Evolutionary conservation across 2,888 invertebrate genomes (phyloP).

Genomic region (Chalcis sispes): DNA sequence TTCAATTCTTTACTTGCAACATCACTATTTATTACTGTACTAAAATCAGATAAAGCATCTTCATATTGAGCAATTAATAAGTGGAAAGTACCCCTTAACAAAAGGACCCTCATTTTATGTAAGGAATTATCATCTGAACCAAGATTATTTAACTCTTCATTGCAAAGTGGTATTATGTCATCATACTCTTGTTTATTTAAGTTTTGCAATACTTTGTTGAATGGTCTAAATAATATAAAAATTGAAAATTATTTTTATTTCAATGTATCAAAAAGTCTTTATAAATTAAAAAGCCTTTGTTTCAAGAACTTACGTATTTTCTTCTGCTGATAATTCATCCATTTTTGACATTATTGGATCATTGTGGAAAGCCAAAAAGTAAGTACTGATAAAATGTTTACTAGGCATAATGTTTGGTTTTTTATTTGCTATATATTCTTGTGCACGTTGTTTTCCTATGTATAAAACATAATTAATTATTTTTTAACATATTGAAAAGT

Average conservation of each 20-base stretch:
- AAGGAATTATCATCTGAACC: constrained; percentile 70
- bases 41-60: constrained; percentile 84
- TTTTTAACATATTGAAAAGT: not conserved
- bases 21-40: constrained; percentile 82
- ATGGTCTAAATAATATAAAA: constrained; percentile 66
- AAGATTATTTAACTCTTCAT: constrained; percentile 84
- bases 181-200: constrained; percentile 86
- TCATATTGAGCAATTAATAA: constrained; percentile 86
- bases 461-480: constrained; percentile 7
- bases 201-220: constrained; percentile 84
- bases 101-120: constrained; percentile 81
- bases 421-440: constrained; percentile 83
- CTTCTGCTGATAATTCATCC: constrained; percentile 66
- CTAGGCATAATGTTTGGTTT: constrained; percentile 90
- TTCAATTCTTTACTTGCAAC: constrained; percentile 81
- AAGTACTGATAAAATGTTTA: constrained; percentile 89
- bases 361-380: constrained; percentile 90
- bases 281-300: not conserved
- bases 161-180: constrained; percentile 86
- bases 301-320: constrained; percentile 59
- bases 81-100: constrained; percentile 91
- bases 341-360: constrained; percentile 85
- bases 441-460: constrained; percentile 81
- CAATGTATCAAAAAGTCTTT: not conserved
- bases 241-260: constrained; percentile 8